A percentile compares a stretch with the other conserved stretches of the same genome.
Conservation (phyloP, 2,113 vertebrate species). For the Platysternon megacephalum region DNA sequence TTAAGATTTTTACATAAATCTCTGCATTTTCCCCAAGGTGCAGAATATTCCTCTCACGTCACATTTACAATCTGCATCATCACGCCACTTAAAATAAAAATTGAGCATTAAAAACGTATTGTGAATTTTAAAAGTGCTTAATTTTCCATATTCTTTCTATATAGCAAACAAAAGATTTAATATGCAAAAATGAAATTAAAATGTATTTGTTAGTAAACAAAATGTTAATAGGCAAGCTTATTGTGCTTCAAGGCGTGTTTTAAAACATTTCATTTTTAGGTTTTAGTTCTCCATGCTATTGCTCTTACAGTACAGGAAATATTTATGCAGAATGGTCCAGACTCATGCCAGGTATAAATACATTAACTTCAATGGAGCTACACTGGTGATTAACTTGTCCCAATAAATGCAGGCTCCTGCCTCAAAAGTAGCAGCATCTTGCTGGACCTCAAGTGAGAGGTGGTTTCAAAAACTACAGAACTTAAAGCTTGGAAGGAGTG, state of each 20-base stretch:
- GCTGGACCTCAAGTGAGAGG: not conserved
- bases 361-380: not conserved
- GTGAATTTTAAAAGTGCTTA: not conserved
- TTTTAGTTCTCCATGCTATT: not conserved
- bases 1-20: not conserved
- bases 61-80: not conserved
- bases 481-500: constrained; percentile 4
- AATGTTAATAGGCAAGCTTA: too few relatives aligned
- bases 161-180: not conserved
- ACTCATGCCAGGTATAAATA: not conserved
- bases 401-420: not conserved
- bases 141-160: not conserved
- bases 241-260: not conserved
- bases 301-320: not conserved
- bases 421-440: not conserved
- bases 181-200: not conserved
- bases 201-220: too few relatives aligned
- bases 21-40: not conserved
- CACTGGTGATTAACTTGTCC: not conserved
- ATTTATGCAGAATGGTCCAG: not conserved
- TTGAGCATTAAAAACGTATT: not conserved
- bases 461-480: constrained; percentile 5
- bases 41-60: not conserved
- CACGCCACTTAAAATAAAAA: not conserved
- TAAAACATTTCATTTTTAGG: not conserved